Base-by-base conservation (phyloP, 2,888 invertebrate genomes). In the Polydrusus pterygomalis region DNA sequence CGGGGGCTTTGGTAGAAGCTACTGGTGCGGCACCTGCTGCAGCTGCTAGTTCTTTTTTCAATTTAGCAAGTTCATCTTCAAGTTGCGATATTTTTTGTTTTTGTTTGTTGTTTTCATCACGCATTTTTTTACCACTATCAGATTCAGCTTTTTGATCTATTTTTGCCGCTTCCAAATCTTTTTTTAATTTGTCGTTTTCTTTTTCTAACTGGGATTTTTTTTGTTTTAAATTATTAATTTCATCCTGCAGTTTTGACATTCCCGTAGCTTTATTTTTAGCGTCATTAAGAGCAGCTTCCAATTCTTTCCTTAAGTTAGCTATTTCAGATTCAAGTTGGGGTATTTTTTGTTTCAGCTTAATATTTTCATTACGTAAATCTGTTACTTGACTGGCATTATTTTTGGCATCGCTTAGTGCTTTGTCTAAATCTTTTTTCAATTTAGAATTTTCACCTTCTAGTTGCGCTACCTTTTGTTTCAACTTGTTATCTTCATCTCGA, bases 201-300 rank as follows among this genome's bases (percentile, higher is more conserved):
- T 80, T 80, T 49, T 84, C 81, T 9, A 82, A 58, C 45, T 82
- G 79, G 2, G 75, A 80, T 15, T 81, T 68, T 73, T 79, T 79
- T 54, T 81, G 81, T 58, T 82, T 82, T 18, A 81, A 72, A 43
- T 80, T 80, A 5, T 78, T 78, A 51, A 80, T 79, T 43, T 80
- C 80, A 25, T 78, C 80, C 47, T 82, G 80, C 6, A 75, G 49
- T 47, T 74, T 75, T n/a, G 77, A 73, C 18, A 79, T 68, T 54
- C 62, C 79, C 0, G 49, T 51, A 0, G 69, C 60, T 25, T 74
- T 74, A 40, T 70, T 77, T 72, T 79, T 80, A 1, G 77, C 63
- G n/a, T 79, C 80, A 25, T 74, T 74, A 15, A 74, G 17, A 43
- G 78, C 69, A 3, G 54, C 49, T n/a, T 79, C 76, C 10, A 80